Evolutionary conservation across 2,797 vertebrate genomes (phyloP).

Genomic region (Falco concolor): DNA sequence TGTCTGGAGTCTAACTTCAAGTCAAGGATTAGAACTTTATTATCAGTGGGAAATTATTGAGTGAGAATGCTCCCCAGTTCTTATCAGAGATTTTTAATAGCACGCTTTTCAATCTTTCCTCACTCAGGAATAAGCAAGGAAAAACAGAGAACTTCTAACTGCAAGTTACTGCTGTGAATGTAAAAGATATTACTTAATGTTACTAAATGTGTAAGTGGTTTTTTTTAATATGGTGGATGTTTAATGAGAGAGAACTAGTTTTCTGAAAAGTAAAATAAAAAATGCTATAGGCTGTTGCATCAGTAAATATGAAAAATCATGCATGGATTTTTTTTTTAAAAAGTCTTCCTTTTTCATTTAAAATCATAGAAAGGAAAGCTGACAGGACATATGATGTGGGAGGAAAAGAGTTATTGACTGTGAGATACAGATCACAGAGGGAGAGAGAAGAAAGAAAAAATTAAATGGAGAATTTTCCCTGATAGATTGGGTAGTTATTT

Average conservation of each 20-base stretch:
- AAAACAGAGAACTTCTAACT: not conserved
- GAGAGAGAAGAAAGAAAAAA: constrained; percentile 28
- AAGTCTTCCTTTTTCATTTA: not conserved
- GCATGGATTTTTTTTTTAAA: too few species aligned
- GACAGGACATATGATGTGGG: not conserved
- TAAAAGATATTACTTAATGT: not conserved
- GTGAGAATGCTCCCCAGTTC: not conserved
- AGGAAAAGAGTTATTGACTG: constrained; percentile 27
- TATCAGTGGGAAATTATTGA: not conserved
- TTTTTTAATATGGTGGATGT: not conserved
- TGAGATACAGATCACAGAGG: constrained; percentile 5
- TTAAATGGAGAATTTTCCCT: constrained; percentile 9
- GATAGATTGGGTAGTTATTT: constrained; percentile 1
- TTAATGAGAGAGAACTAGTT: not conserved
- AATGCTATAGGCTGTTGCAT: not conserved
- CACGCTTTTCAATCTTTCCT: not conserved
- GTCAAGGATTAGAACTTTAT: not conserved
- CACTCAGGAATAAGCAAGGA: not conserved
- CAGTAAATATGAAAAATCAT: not conserved
- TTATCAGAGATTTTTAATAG: not conserved
- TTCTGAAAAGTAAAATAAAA: not conserved
- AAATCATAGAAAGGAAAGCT: constrained; percentile 9
- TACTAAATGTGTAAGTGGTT: not conserved
- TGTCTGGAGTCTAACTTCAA: not conserved
- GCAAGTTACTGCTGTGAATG: not conserved